phyloP scores from a whole-genome alignment of 2,113 vertebrate species.

The Clarias macrocephalus region DNA sequence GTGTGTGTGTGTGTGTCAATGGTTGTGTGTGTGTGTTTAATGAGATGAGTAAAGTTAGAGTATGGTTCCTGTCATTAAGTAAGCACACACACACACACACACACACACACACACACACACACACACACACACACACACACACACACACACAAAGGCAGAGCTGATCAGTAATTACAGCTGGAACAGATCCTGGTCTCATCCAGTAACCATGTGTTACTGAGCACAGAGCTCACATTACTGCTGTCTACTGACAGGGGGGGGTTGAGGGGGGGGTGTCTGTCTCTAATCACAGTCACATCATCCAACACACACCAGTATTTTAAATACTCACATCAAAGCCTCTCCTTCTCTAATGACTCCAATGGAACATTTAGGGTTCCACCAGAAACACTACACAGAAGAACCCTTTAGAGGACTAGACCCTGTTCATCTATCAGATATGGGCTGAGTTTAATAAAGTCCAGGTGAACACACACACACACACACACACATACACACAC shows the following conservation, averaged over 20 bases:
- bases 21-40: background rate
- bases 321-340: constrained; percentile 47
- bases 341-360: background rate
- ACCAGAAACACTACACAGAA: background rate
- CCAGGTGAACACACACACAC: too few species aligned
- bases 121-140: background rate
- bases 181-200: constrained; percentile 10
- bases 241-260: background rate
- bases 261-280: too few species aligned
- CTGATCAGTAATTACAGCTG: constrained; percentile 24
- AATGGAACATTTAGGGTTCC: background rate
- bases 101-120: too few species aligned
- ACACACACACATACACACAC: too few species aligned
- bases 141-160: background rate
- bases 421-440: too few species aligned
- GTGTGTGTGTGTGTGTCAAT: background rate
- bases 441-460: too few species aligned
- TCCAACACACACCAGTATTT: constrained; percentile 17
- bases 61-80: background rate
- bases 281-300: constrained; percentile 17
- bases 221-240: constrained; percentile 6
- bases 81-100: background rate
- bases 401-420: background rate
- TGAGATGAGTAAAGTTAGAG: constrained; percentile 1
- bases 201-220: constrained; percentile 23